phyloP scores from a whole-genome alignment of 2,888 invertebrate species.

The Seira ritae region DNA sequence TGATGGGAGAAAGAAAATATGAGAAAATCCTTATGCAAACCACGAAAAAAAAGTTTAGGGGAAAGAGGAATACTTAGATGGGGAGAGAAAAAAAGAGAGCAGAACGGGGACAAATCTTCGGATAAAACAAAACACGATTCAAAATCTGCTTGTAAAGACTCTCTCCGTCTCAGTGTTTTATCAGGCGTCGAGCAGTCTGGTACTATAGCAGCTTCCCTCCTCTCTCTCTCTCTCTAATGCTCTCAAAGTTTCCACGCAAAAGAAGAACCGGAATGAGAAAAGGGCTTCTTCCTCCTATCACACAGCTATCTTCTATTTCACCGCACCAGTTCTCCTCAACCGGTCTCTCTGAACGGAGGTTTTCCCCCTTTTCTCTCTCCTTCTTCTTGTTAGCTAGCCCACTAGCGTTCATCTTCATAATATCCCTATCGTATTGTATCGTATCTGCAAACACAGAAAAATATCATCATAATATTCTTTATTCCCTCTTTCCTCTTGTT shows the following conservation, averaged over 20 bases:
- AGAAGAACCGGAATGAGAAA: too few relatives aligned
- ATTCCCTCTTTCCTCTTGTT: too few relatives aligned
- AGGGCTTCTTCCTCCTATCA: too few relatives aligned
- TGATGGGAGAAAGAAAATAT: constrained; percentile 1
- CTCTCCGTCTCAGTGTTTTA: constrained; percentile 46
- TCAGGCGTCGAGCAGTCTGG: constrained; percentile 68
- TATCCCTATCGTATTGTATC: too few relatives aligned
- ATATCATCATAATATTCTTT: too few relatives aligned
- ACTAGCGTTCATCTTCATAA: too few relatives aligned
- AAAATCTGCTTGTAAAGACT: constrained; percentile 49
- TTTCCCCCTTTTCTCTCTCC: background rate
- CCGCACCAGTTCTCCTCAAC: constrained; percentile 1
- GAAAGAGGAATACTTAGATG: background rate
- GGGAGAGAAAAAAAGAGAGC: constrained; percentile 21
- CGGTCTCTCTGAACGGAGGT: constrained; percentile 8
- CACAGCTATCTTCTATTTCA: constrained; percentile 22
- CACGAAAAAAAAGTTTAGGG: background rate
- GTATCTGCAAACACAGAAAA: too few relatives aligned
- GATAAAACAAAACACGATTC: constrained; percentile 61
- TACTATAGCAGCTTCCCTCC: constrained; percentile 18
- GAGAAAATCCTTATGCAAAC: background rate
- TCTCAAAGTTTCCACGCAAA: background rate
- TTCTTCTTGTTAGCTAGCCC: too few relatives aligned
- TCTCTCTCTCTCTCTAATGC: background rate
- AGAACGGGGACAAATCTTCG: constrained; percentile 50